Percentiles rank a stretch among this genome's conserved stretches.
Evolutionary conservation across 2,888 invertebrate genomes (phyloP).

Genomic region (Thecocarcelia acutangulata): DNA sequence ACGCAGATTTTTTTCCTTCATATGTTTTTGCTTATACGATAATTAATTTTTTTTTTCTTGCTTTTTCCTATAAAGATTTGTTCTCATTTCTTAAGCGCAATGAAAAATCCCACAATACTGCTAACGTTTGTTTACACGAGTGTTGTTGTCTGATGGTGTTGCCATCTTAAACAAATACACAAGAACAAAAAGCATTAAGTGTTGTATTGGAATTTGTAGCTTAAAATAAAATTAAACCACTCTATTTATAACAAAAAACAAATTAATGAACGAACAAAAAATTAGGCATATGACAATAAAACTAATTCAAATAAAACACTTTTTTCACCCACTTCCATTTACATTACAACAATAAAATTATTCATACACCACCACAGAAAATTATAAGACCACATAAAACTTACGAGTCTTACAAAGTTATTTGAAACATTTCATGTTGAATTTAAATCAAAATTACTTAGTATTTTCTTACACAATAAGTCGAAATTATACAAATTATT

Average conservation of each 20-base stretch:
- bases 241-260: slow-evolving; percentile 11
- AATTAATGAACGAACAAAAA: slow-evolving; percentile 4
- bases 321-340: neutral
- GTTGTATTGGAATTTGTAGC: slow-evolving; percentile 1
- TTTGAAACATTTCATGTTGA: too few relatives aligned
- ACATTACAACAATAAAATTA: neutral
- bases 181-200: neutral
- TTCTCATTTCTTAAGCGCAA: slow-evolving; percentile 43
- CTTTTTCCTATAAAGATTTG: slow-evolving; percentile 40
- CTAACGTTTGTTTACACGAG: slow-evolving; percentile 1
- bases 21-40: slow-evolving; percentile 18
- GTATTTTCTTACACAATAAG: too few relatives aligned
- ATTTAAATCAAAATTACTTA: too few relatives aligned
- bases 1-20: slow-evolving; percentile 9
- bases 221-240: slow-evolving; percentile 10
- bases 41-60: slow-evolving; percentile 20
- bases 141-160: slow-evolving; percentile 28
- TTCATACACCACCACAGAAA: neutral
- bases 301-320: neutral
- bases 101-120: neutral
- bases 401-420: too few relatives aligned
- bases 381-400: neutral
- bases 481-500: too few relatives aligned
- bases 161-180: neutral
- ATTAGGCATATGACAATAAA: slow-evolving; percentile 6